Evolutionary conservation across 2,888 invertebrate species (phyloP).

Genomic region (Tipula lateralis): DNA sequence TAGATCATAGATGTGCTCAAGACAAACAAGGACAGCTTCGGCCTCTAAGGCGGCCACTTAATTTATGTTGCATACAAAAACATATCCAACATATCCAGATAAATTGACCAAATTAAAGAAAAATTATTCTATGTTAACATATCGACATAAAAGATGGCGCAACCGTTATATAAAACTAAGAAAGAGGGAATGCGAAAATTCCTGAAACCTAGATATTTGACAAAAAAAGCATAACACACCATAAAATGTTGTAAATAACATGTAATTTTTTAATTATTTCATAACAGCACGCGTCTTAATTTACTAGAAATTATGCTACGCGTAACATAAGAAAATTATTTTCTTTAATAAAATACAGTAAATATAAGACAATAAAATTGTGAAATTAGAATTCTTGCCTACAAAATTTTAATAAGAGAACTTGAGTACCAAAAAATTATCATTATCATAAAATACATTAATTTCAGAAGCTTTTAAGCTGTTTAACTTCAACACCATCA

Average conservation of each 20-base stretch:
- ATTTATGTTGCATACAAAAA: no score
- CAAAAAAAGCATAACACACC: no score
- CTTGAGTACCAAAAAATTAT: neutral
- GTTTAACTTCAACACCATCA: neutral
- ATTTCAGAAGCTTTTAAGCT: neutral
- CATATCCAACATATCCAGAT: no score
- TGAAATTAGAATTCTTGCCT: neutral
- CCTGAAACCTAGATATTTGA: no score
- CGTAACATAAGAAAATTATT: neutral
- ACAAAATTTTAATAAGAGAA: neutral
- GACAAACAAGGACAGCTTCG: no score
- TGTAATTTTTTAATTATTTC: neutral
- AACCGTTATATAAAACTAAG: no score
- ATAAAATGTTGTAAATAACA: neutral
- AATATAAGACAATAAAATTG: neutral
- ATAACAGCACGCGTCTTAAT: neutral
- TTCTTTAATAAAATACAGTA: neutral
- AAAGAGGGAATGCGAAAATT: no score
- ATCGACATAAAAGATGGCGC: no score
- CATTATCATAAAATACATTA: conserved; percentile 5
- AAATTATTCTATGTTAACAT: no score
- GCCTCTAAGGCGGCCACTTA: no score
- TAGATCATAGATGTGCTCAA: no score
- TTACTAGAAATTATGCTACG: neutral
- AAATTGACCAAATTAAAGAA: no score